Evolutionary conservation across 2,797 vertebrate species (phyloP).

Genomic region (Myoxocephalus aenaeus): DNA sequence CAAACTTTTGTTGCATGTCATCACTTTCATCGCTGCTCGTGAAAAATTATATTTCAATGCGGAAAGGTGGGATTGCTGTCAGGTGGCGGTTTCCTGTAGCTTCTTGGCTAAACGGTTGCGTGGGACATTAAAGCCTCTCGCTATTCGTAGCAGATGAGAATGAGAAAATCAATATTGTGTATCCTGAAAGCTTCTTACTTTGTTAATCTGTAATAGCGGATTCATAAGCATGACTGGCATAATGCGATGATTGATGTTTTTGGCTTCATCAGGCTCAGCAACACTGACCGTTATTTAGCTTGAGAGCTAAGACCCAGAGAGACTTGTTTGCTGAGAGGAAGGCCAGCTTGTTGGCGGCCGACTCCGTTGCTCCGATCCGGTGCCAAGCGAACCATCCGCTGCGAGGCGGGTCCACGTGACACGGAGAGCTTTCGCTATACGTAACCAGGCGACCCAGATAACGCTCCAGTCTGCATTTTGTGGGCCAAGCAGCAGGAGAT

Average conservation of each 20-base stretch:
- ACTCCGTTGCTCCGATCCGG: constrained; percentile 29
- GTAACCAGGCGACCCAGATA: constrained; percentile 76
- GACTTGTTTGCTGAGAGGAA: constrained; percentile 34
- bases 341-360: constrained; percentile 39
- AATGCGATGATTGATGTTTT: constrained; percentile 61
- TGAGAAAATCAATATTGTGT: constrained; percentile 42
- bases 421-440: constrained; percentile 19
- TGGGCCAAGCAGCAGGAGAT: constrained; percentile 81
- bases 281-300: constrained; percentile 39
- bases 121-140: constrained; percentile 6
- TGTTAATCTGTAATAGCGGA: constrained; percentile 57
- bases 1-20: background rate
- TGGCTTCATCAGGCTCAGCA: constrained; percentile 60
- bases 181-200: constrained; percentile 48
- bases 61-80: constrained; percentile 3
- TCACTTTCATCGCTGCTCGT: background rate
- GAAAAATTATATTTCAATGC: constrained; percentile 10
- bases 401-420: constrained; percentile 59
- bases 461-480: constrained; percentile 60
- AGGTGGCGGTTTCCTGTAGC: background rate
- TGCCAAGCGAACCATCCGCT: constrained; percentile 53
- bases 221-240: constrained; percentile 41
- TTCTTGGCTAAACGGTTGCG: constrained; percentile 13
- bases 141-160: constrained; percentile 39
- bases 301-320: constrained; percentile 32